Conservation (phyloP, 1,140 invertebrate genomes). For the Vanessa atalanta region DNA sequence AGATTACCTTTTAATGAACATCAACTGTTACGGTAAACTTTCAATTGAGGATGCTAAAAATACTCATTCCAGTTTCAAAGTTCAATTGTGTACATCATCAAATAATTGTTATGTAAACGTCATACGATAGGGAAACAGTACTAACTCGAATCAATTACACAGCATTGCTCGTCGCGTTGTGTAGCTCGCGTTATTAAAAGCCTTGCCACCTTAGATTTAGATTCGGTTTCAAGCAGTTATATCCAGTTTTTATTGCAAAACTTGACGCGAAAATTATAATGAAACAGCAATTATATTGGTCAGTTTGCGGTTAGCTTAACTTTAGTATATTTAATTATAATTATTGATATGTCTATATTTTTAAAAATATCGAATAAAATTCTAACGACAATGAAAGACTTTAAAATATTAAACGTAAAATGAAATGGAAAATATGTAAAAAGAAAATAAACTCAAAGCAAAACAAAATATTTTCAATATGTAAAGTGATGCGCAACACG, state of each 20-base stretch:
- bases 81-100: conserved; percentile 16
- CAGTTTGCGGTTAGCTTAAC: neutral
- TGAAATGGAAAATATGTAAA: neutral
- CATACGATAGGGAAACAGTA: neutral
- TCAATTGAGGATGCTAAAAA: conserved; percentile 24
- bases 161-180: neutral
- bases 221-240: conserved; percentile 5
- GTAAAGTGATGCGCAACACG: conserved; percentile 19
- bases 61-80: conserved; percentile 14
- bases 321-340: no score
- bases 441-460: neutral
- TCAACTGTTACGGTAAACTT: neutral
- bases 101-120: conserved; percentile 13
- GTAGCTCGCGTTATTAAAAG: no score
- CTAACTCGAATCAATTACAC: neutral
- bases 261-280: conserved; percentile 16
- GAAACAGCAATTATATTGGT: conserved; percentile 7
- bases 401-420: no score
- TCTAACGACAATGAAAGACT: no score
- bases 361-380: no score
- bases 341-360: no score
- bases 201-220: neutral
- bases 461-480: conserved; percentile 2
- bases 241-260: conserved; percentile 27
- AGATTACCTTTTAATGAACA: conserved; percentile 13